Evolutionary conservation across 2,888 invertebrate species (phyloP).

Genomic region (Napeogenes sylphis): DNA sequence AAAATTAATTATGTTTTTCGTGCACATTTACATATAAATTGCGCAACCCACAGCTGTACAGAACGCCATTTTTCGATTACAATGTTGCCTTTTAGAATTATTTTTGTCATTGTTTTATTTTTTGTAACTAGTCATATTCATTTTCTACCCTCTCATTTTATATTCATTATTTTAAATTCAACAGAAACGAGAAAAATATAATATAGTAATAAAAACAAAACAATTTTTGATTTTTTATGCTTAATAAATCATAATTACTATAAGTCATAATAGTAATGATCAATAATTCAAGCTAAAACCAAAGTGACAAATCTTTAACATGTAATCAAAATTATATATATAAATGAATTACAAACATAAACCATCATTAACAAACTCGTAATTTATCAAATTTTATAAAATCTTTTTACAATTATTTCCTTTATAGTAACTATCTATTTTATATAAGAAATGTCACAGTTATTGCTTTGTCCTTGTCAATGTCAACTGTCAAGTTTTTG

Average conservation of each 20-base stretch:
- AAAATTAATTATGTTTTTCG: slow-evolving; percentile 56
- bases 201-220: no score
- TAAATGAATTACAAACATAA: no score
- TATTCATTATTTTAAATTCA: neutral
- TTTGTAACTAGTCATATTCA: slow-evolving; percentile 12
- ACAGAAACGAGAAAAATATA: neutral
- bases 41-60: slow-evolving; percentile 76
- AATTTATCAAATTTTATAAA: no score
- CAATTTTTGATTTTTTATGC: no score
- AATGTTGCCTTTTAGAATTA: slow-evolving; percentile 44
- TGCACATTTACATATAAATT: slow-evolving; percentile 74
- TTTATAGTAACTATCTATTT: neutral
- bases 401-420: neutral
- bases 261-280: no score
- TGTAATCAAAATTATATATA: neutral
- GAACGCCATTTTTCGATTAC: slow-evolving; percentile 70
- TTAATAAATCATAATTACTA: no score
- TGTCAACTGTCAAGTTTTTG: slow-evolving; percentile 23
- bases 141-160: neutral
- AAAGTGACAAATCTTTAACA: no score
- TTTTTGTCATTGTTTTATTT: slow-evolving; percentile 10
- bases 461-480: slow-evolving; percentile 8
- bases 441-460: neutral
- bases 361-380: no score
- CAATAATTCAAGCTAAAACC: no score